Conservation (phyloP, 2,888 invertebrate species). For the Melinopterus prodromus region DNA sequence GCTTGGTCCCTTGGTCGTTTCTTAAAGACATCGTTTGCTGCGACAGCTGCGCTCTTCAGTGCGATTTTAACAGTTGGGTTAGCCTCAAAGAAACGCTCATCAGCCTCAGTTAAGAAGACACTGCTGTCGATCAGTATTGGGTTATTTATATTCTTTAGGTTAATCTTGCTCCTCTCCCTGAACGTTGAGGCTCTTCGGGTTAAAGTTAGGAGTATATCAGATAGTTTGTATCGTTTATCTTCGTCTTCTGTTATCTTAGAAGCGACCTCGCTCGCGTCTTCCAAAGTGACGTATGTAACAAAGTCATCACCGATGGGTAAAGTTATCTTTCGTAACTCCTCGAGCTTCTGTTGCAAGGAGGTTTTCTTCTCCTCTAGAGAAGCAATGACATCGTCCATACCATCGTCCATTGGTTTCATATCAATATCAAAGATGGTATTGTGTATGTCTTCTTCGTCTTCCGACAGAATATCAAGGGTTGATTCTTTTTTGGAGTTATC, state of each 20-base stretch:
- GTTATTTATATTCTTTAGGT: slow-evolving; percentile 56
- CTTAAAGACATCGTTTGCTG: slow-evolving; percentile 59
- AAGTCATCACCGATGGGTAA: slow-evolving; percentile 53
- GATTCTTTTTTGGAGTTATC: slow-evolving; percentile 21
- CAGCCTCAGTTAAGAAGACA: slow-evolving; percentile 49
- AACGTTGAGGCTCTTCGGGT: slow-evolving; percentile 56
- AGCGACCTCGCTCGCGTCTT: slow-evolving; percentile 55
- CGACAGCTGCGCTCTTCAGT: slow-evolving; percentile 57
- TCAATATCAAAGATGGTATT: slow-evolving; percentile 29
- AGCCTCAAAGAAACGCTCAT: slow-evolving; percentile 52
- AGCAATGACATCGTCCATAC: slow-evolving; percentile 56
- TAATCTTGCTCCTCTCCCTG: slow-evolving; percentile 56
- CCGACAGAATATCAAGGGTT: neutral
- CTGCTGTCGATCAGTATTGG: slow-evolving; percentile 46
- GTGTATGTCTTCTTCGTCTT: slow-evolving; percentile 33
- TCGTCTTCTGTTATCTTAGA: slow-evolving; percentile 53
- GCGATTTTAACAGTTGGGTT: slow-evolving; percentile 53
- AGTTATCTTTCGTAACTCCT: slow-evolving; percentile 55
- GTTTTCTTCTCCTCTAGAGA: slow-evolving; percentile 57
- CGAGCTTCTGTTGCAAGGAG: slow-evolving; percentile 54
- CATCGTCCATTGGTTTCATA: slow-evolving; percentile 51
- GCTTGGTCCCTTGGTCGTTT: slow-evolving; percentile 58
- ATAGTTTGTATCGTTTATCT: slow-evolving; percentile 55
- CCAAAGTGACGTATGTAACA: slow-evolving; percentile 55
- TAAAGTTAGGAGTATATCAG: slow-evolving; percentile 57